A percentile compares a stretch with the other conserved stretches of the same genome.
These are phyloP conservation scores for Cryptoprocta ferox DNA, from an alignment of 2,797 vertebrate species.

Conservation along the genomic window DNA sequence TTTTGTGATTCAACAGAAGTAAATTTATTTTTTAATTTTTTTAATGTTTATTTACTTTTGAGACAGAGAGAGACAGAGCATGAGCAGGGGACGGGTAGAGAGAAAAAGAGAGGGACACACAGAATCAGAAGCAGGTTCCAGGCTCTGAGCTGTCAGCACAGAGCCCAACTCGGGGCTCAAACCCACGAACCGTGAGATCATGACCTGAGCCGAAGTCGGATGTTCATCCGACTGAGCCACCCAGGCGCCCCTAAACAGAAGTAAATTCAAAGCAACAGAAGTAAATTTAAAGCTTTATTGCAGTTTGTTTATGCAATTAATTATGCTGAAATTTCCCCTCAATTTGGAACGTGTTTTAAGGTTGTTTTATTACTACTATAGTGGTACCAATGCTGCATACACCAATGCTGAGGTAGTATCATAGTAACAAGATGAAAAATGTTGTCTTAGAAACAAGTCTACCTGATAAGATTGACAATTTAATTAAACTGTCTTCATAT, in stretches of 20 bases:
- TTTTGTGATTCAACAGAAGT: conserved; percentile 33
- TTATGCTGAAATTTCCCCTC: not conserved
- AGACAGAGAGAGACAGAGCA: no score
- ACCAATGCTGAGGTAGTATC: not conserved
- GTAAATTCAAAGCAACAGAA: not conserved
- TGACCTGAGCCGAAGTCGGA: no score
- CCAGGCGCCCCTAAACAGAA: no score
- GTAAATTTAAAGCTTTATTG: not conserved
- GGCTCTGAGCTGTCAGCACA: no score
- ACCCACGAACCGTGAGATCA: no score
- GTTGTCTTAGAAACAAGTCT: not conserved
- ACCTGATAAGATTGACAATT: not conserved
- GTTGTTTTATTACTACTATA: not conserved
- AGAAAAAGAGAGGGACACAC: no score
- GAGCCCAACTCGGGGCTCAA: no score
- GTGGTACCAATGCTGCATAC: not conserved
- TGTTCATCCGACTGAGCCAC: no score
- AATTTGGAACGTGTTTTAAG: not conserved
- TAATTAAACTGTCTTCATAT: not conserved
- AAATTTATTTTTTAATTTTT: not conserved
- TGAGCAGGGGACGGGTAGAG: no score
- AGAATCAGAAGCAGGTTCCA: no score
- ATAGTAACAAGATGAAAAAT: not conserved
- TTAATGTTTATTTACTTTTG: no score
- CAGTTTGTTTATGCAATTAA: not conserved